These are phyloP conservation scores for Drosophila sturtevanti DNA, from an alignment of 1,140 invertebrate genomes.

Conservation along the genomic window DNA sequence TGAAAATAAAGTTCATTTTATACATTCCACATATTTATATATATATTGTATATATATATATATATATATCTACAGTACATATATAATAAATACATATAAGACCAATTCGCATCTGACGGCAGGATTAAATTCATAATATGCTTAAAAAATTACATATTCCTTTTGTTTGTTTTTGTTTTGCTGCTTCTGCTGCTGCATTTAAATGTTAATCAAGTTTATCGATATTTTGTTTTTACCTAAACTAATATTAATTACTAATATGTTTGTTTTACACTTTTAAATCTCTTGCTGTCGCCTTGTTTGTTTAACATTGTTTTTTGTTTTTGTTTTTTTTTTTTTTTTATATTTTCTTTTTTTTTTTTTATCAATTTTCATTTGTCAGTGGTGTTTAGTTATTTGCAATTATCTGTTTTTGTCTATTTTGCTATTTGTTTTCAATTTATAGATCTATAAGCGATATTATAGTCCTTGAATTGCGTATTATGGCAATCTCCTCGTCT, in stretches of 20 bases:
- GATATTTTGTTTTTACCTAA: slow-evolving; percentile 58
- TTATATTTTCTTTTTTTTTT: background rate
- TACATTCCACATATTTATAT: slow-evolving; percentile 16
- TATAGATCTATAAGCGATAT: slow-evolving; percentile 81
- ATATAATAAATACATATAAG: slow-evolving; percentile 56
- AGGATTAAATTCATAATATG: slow-evolving; percentile 77
- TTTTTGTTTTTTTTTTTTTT: background rate
- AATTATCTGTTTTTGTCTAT: slow-evolving; percentile 21
- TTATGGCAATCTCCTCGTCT: slow-evolving; percentile 41
- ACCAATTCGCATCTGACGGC: slow-evolving; percentile 76
- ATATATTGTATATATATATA: slow-evolving; percentile 6
- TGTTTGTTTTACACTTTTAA: slow-evolving; percentile 45
- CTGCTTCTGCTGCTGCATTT: slow-evolving; percentile 18
- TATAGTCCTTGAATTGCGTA: slow-evolving; percentile 74
- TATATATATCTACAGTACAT: slow-evolving; percentile 31
- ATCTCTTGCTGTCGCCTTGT: background rate
- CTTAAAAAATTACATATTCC: slow-evolving; percentile 66
- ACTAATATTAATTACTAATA: slow-evolving; percentile 67
- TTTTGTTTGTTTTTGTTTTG: slow-evolving; percentile 28
- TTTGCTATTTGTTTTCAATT: slow-evolving; percentile 43
- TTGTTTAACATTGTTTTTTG: background rate
- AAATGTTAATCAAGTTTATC: slow-evolving; percentile 37
- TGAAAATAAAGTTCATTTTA: slow-evolving; percentile 52
- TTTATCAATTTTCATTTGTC: slow-evolving; percentile 38
- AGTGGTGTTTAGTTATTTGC: slow-evolving; percentile 29